Conservation (phyloP, 2,797 vertebrate species). For the Cynopterus sphinx region DNA sequence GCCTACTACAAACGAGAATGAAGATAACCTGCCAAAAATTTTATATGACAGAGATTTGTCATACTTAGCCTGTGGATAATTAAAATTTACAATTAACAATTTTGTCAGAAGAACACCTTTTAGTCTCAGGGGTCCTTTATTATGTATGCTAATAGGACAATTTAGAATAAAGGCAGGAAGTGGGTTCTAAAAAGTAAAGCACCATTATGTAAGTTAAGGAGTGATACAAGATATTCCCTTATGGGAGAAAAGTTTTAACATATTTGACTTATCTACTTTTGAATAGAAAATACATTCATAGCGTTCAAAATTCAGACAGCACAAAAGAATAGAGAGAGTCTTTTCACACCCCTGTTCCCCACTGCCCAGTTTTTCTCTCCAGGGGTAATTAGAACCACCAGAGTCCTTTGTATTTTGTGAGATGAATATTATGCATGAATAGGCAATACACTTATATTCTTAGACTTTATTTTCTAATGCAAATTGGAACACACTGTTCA, state of each 20-base stretch:
- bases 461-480: background rate
- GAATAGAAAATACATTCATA: background rate
- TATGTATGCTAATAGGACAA: background rate
- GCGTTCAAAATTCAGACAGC: background rate
- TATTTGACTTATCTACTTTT: slow-evolving; percentile 19
- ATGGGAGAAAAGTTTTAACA: background rate
- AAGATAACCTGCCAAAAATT: slow-evolving; percentile 9
- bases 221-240: background rate
- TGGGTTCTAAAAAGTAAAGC: slow-evolving; percentile 6
- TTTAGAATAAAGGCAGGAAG: background rate
- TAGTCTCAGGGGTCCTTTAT: background rate
- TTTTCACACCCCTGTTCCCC: background rate
- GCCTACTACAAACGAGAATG: background rate
- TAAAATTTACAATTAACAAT: slow-evolving; percentile 47
- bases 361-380: background rate
- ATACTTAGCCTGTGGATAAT: background rate
- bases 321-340: background rate
- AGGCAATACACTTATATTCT: background rate
- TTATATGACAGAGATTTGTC: slow-evolving; percentile 16
- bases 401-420: background rate
- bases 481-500: background rate
- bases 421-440: background rate
- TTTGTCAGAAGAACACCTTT: slow-evolving; percentile 39
- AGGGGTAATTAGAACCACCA: background rate
- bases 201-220: background rate